phyloP scores from a whole-genome alignment of 53 echinoderm and acorn worm species.

The Patiria pectinifera region DNA sequence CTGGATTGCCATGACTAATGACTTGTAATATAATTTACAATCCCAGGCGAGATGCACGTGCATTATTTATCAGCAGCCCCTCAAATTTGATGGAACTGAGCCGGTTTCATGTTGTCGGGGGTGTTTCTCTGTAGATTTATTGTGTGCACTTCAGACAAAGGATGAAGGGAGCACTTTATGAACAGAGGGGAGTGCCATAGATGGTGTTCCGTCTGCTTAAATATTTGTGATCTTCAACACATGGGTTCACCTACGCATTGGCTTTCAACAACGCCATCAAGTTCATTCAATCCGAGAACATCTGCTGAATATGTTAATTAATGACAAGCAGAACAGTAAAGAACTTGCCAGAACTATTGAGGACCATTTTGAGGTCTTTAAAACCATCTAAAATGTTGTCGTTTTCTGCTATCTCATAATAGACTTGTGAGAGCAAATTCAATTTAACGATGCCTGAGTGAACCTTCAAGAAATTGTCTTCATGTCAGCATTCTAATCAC shows the following conservation, averaged over 20 bases:
- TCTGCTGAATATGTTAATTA: no score
- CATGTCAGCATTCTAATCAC: not conserved
- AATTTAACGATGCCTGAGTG: no score
- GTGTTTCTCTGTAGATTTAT: not conserved
- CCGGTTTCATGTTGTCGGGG: not conserved
- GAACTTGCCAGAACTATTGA: no score
- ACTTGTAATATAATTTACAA: constrained; percentile 43
- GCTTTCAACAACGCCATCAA: no score
- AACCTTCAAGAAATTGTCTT: no score
- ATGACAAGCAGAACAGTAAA: no score
- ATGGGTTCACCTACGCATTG: no score
- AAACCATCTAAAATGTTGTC: no score
- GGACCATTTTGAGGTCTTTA: no score
- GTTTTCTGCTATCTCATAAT: no score
- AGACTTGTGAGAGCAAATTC: no score
- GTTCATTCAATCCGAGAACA: no score
- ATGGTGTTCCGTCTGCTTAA: not conserved
- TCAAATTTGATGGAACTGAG: constrained; percentile 18
- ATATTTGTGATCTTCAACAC: not conserved
- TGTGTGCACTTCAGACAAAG: not conserved
- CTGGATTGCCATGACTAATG: constrained; percentile 25
- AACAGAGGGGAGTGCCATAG: not conserved
- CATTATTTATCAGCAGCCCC: constrained; percentile 23
- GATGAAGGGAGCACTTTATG: not conserved
- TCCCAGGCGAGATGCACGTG: constrained; percentile 13